Evolutionary conservation across 2,888 invertebrate genomes (phyloP).

Genomic region (Halocaridina rubra): DNA sequence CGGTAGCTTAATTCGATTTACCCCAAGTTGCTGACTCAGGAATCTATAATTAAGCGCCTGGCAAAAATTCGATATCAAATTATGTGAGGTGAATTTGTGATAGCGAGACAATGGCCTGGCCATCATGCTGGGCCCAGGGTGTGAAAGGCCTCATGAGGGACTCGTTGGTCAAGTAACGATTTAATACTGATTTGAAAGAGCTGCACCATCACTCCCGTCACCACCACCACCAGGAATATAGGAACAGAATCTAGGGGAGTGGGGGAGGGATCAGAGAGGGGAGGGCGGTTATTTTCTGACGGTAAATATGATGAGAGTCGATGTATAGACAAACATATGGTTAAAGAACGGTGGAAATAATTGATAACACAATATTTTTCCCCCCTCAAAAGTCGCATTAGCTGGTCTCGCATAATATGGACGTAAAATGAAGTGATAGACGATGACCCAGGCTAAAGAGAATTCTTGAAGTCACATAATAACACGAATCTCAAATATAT

Average conservation of each 20-base stretch:
- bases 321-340: too few relatives aligned
- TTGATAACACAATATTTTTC: too few relatives aligned
- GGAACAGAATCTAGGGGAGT: too few relatives aligned
- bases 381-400: too few relatives aligned
- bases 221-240: not conserved
- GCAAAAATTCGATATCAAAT: conserved; percentile 57
- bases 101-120: conserved; percentile 43
- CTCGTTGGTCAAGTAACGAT: conserved; percentile 50
- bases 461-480: too few relatives aligned
- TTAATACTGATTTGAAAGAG: conserved; percentile 48
- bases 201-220: not conserved
- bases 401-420: too few relatives aligned
- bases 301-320: too few relatives aligned
- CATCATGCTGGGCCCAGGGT: conserved; percentile 36
- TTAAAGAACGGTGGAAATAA: too few relatives aligned
- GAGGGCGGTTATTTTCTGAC: too few relatives aligned
- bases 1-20: conserved; percentile 57
- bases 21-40: conserved; percentile 53
- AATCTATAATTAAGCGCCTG: conserved; percentile 48
- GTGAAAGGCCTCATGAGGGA: conserved; percentile 48
- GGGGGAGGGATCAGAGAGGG: not conserved
- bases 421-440: too few relatives aligned
- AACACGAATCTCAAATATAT: too few relatives aligned
- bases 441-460: too few relatives aligned
- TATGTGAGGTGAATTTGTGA: conserved; percentile 56